These are phyloP conservation scores for Pteromalus puparum DNA, from an alignment of 1,140 invertebrate genomes.

Conservation along the genomic window DNA sequence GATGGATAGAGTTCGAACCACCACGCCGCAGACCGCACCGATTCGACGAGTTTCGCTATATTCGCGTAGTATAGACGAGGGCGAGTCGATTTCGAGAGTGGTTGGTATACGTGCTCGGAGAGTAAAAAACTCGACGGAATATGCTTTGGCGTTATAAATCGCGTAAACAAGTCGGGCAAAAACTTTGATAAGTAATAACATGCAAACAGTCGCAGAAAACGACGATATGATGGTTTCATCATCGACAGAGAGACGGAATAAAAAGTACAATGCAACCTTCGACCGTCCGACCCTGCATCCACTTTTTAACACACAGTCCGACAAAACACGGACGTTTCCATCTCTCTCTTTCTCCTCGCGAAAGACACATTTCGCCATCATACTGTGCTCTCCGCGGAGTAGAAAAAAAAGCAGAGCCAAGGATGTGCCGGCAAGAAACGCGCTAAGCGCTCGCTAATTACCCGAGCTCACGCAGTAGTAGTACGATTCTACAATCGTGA, in stretches of 20 bases:
- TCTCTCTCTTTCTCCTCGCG: neutral
- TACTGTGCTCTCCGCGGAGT: neutral
- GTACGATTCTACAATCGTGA: neutral
- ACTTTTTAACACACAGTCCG: neutral
- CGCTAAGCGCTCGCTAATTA: slow-evolving; percentile 13
- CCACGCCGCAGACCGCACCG: neutral
- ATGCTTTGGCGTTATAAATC: no score
- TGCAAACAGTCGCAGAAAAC: neutral
- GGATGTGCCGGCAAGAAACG: slow-evolving; percentile 2
- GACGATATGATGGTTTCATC: neutral
- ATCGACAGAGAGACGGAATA: neutral
- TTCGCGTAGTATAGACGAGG: no score
- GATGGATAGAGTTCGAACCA: neutral
- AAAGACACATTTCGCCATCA: neutral
- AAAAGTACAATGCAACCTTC: neutral
- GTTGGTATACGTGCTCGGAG: no score
- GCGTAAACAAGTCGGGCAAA: no score
- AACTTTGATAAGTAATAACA: neutral
- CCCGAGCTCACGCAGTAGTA: neutral
- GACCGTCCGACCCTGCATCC: slow-evolving; percentile 6
- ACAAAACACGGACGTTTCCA: neutral
- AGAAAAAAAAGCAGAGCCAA: neutral
- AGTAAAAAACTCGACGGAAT: no score
- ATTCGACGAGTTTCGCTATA: slow-evolving; percentile 20
- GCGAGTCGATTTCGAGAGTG: neutral